Percentiles rank a stretch among this genome's conserved stretches.
These are phyloP conservation scores for Sebastes nivosus DNA, from an alignment of 2,797 vertebrate species.

Conservation along the genomic window DNA sequence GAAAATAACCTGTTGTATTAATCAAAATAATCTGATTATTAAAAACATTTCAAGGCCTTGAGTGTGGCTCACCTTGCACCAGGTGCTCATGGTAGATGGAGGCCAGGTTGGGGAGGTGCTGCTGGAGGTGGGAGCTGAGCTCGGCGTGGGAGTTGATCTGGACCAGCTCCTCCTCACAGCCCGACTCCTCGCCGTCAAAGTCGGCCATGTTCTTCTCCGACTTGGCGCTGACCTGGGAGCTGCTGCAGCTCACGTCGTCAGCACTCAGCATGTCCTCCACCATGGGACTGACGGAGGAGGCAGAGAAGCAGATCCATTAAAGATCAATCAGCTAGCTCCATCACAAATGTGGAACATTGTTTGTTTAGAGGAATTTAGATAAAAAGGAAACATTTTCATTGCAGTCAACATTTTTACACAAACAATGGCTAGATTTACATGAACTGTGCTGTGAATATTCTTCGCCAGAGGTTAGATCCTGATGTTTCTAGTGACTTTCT, in stretches of 20 bases:
- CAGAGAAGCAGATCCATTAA: too few species aligned
- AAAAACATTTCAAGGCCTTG: neutral
- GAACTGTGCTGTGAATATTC: neutral
- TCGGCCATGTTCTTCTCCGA: conserved; percentile 99
- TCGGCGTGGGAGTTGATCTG: conserved; percentile 99
- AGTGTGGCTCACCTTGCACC: conserved; percentile 88
- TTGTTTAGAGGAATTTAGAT: neutral
- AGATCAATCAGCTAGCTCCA: neutral
- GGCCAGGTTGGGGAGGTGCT: conserved; percentile 96
- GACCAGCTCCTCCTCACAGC: conserved; percentile 97
- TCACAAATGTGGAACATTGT: too few species aligned
- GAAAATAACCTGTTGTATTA: neutral
- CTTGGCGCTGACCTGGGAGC: conserved; percentile 98
- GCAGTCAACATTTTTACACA: neutral
- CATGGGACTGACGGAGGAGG: conserved; percentile 84
- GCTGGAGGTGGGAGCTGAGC: conserved; percentile 96
- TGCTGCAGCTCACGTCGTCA: conserved; percentile 98
- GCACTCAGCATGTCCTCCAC: conserved; percentile 99
- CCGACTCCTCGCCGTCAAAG: conserved; percentile 98
- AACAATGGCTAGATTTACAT: neutral
- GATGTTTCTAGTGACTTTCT: neutral
- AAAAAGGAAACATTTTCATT: neutral
- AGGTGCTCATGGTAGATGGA: conserved; percentile 99
- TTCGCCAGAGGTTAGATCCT: neutral
- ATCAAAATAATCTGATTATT: neutral